phyloP scores from a whole-genome alignment of 2,797 vertebrate genomes.

The Chloroceryle amazona region DNA sequence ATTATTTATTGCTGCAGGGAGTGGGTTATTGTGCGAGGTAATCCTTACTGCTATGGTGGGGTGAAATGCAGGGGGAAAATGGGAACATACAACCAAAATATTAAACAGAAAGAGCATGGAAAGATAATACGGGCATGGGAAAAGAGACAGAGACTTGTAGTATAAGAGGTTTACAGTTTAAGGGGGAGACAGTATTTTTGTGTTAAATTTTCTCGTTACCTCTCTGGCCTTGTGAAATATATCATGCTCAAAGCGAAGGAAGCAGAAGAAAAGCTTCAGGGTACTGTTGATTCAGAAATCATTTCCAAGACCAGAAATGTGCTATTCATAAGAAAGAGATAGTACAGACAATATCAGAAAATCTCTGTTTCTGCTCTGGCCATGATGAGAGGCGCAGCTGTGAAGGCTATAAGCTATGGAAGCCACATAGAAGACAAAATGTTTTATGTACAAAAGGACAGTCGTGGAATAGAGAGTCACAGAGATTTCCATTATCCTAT shows the following conservation, averaged over 20 bases:
- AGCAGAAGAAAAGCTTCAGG: neutral
- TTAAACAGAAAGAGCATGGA: neutral
- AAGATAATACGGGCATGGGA: neutral
- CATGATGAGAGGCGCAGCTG: neutral
- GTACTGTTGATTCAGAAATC: neutral
- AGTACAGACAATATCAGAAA: neutral
- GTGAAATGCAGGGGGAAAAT: neutral
- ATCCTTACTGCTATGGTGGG: neutral
- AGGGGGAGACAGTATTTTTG: neutral
- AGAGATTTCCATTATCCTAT: neutral
- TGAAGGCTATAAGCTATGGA: neutral
- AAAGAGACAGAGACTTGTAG: neutral
- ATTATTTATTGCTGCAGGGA: neutral
- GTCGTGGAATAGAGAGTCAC: neutral
- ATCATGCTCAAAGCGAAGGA: neutral
- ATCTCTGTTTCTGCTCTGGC: neutral
- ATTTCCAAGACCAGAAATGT: neutral
- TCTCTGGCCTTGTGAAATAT: neutral
- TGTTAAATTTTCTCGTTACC: neutral
- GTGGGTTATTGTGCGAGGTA: neutral
- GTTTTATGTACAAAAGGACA: neutral
- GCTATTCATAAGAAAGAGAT: neutral
- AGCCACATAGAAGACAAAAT: neutral
- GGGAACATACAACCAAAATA: neutral
- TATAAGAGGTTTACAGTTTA: neutral